phyloP scores from a whole-genome alignment of 1,140 invertebrate species.

The Trichonephila clavata region DNA sequence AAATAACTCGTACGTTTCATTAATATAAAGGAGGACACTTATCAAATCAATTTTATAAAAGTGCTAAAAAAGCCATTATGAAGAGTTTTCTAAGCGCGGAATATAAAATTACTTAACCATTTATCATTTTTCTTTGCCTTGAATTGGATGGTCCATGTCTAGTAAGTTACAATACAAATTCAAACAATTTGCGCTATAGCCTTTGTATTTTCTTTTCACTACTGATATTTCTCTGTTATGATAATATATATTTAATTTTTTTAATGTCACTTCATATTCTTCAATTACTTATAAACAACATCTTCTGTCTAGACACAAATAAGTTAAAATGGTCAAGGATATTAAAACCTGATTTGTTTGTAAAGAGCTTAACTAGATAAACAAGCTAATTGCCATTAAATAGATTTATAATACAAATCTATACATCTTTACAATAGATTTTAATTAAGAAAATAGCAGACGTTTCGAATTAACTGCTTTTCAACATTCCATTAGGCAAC shows the following conservation, averaged over 20 bases:
- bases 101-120: background rate
- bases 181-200: background rate
- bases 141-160: background rate
- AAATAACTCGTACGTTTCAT: too few species aligned
- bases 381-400: too few species aligned
- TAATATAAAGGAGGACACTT: background rate
- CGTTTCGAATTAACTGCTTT: too few species aligned
- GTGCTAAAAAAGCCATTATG: background rate
- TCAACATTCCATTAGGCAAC: too few species aligned
- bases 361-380: too few species aligned
- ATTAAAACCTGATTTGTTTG: background rate
- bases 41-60: background rate
- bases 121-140: background rate
- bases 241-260: too few species aligned
- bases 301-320: background rate
- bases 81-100: background rate
- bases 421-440: too few species aligned
- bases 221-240: background rate
- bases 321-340: constrained; percentile 20
- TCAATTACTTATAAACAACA: background rate
- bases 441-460: too few species aligned
- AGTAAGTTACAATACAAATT: background rate
- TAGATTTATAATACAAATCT: too few species aligned
- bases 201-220: background rate
- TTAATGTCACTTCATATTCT: background rate